Evolutionary conservation across 1,140 invertebrate genomes (phyloP), one percentile per base, ranked within the genome.

Genomic region (Anadara kagoshimensis): DNA sequence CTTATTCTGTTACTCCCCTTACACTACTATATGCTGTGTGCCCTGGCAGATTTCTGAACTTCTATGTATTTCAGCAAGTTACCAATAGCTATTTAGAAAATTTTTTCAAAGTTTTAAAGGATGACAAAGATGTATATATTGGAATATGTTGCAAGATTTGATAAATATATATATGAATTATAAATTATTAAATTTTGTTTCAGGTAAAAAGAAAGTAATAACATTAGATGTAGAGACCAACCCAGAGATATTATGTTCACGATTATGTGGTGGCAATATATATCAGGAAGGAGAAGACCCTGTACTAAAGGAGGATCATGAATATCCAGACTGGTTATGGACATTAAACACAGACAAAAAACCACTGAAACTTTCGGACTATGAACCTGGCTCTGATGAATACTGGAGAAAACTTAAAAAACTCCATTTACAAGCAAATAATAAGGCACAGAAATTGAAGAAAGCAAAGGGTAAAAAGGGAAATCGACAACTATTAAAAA

Each of bases 281-380:
- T 90, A 92, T 49, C 92, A 93, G 86, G 90, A 92, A 84, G 93
- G 93, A 14, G 91, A 96, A 89, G 95, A 97, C 86, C 87, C 97
- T 24, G 92, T 95, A 91, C 71, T 98, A 18, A 94, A 94, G 88
- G 92, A 93, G 4, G 95, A 98, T 85, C 92, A 90, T 67, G 96
- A 97, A 86, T 98, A 98, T 89, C 97, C 97, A 0, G 95, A 95
- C 24, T 98, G 96, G 96, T 87, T 98, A 20, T 98, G 96, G 96
- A 90, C 80, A 0, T 83, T 98, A 14, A 89, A 92, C 71, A 92
- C 91, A 41, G 90, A 90, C 82, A 70, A 70, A 92, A 92, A 89
- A 16, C 89, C 93, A 26, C 89, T 89, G 10, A 87, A 90, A 0
- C 83, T 97, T 0, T 92, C 93, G 64, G 93, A 97, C 80, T 80